Percentiles rank a stretch among this genome's conserved stretches.
Evolutionary conservation across 1,140 invertebrate species (phyloP).

Genomic region (Tribolium castaneum): DNA sequence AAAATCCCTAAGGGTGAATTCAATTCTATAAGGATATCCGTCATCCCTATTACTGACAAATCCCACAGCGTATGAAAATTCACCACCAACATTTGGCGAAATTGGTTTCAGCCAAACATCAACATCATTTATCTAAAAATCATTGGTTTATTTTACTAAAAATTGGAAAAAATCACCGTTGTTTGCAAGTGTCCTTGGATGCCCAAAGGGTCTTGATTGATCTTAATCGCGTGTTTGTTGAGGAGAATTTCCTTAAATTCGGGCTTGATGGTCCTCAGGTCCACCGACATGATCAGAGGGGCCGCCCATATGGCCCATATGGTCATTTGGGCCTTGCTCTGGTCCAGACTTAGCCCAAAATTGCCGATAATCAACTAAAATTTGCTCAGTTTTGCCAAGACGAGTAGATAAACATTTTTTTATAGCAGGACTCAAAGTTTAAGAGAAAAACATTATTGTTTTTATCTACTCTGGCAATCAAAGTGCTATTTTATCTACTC

Average conservation of each 20-base stretch:
- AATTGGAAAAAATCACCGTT: conserved; percentile 39
- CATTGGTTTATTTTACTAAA: neutral
- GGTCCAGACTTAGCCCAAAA: conserved; percentile 84
- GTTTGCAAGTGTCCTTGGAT: conserved; percentile 47
- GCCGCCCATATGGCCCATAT: conserved; percentile 90
- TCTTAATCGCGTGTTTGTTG: conserved; percentile 79
- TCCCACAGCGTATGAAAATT: conserved; percentile 67
- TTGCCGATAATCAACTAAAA: conserved; percentile 85
- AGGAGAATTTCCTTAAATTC: conserved; percentile 81
- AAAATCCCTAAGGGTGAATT: conserved; percentile 66
- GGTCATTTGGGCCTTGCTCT: conserved; percentile 88
- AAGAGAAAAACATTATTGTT: too few relatives aligned
- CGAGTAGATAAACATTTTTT: neutral
- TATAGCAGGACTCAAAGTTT: neutral
- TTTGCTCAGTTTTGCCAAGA: neutral
- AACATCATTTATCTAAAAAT: conserved; percentile 62
- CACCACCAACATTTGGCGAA: conserved; percentile 55
- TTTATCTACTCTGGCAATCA: neutral
- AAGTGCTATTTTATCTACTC: neutral
- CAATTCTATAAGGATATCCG: conserved; percentile 68
- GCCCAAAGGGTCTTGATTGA: conserved; percentile 86
- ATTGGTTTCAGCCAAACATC: conserved; percentile 66
- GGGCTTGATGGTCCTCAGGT: conserved; percentile 77
- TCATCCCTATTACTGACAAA: conserved; percentile 70
- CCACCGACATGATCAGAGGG: conserved; percentile 91